Evolutionary conservation across 1,140 invertebrate species (phyloP).

Genomic region (Zaprionus taronus): DNA sequence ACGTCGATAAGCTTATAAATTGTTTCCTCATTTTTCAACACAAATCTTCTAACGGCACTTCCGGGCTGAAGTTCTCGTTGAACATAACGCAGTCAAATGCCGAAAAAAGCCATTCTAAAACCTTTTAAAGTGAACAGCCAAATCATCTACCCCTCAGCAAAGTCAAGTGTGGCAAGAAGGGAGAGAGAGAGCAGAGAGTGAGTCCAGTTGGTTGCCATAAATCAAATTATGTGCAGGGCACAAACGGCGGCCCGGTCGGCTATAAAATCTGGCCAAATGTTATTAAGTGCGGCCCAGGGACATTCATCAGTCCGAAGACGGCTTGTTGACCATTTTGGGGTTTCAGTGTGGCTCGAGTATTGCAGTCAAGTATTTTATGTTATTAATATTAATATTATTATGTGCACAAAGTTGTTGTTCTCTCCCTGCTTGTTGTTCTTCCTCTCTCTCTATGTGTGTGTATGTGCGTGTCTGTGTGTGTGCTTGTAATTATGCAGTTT

Average conservation of each 20-base stretch:
- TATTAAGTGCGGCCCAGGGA: conserved; percentile 73
- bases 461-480: conserved; percentile 30
- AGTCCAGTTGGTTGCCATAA: conserved; percentile 53
- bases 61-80: not conserved
- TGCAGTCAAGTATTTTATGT: conserved; percentile 65
- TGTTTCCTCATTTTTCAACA: conserved; percentile 22
- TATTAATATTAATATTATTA: conserved; percentile 82
- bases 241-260: conserved; percentile 21
- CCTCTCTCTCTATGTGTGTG: not conserved
- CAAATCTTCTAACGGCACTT: conserved; percentile 20
- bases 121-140: conserved; percentile 38
- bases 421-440: not conserved
- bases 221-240: conserved; percentile 67
- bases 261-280: conserved; percentile 61
- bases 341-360: conserved; percentile 24
- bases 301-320: conserved; percentile 51
- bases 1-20: conserved; percentile 22
- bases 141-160: conserved; percentile 12
- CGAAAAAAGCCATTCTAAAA: conserved; percentile 8
- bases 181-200: not conserved
- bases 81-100: not conserved
- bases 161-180: not conserved
- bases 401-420: conserved; percentile 55
- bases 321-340: conserved; percentile 60
- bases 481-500: conserved; percentile 77